Conservation (phyloP, 2,113 vertebrate genomes). For the Caracal caracal region DNA sequence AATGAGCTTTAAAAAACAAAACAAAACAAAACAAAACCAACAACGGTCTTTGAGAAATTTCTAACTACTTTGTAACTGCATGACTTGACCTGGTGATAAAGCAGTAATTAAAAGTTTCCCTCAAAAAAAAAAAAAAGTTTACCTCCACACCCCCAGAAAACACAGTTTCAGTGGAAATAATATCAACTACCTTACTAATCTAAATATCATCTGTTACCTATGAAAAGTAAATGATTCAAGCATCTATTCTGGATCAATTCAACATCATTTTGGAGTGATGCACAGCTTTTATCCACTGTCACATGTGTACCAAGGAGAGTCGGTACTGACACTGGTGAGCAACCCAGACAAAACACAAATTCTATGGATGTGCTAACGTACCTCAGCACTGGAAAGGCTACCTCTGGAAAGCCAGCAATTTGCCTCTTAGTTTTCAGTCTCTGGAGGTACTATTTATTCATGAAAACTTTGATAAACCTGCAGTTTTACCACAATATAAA, state of each 20-base stretch:
- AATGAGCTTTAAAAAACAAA: constrained; percentile 42
- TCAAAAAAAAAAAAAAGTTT: constrained; percentile 70
- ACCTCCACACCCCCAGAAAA: constrained; percentile 47
- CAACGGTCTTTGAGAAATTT: constrained; percentile 80
- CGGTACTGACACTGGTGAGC: not conserved
- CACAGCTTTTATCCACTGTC: not conserved
- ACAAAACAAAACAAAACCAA: constrained; percentile 46
- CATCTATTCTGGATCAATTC: not conserved
- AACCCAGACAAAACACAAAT: not conserved
- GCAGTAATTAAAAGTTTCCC: constrained; percentile 88
- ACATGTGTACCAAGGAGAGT: not conserved
- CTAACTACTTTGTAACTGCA: constrained; percentile 89
- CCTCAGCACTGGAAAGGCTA: not conserved
- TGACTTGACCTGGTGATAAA: constrained; percentile 84
- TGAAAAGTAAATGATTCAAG: not conserved
- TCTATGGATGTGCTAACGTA: too few species aligned
- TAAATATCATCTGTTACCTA: not conserved
- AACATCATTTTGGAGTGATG: not conserved
- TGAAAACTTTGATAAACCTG: not conserved
- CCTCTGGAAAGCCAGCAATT: not conserved
- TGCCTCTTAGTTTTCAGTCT: not conserved
- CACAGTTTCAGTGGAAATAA: not conserved
- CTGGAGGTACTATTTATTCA: not conserved
- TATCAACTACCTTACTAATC: not conserved
- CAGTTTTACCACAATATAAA: constrained; percentile 21